A percentile compares a stretch with the other conserved stretches of the same genome.
Conservation (phyloP, 2,113 vertebrate species). For the Recurvirostra avosetta region DNA sequence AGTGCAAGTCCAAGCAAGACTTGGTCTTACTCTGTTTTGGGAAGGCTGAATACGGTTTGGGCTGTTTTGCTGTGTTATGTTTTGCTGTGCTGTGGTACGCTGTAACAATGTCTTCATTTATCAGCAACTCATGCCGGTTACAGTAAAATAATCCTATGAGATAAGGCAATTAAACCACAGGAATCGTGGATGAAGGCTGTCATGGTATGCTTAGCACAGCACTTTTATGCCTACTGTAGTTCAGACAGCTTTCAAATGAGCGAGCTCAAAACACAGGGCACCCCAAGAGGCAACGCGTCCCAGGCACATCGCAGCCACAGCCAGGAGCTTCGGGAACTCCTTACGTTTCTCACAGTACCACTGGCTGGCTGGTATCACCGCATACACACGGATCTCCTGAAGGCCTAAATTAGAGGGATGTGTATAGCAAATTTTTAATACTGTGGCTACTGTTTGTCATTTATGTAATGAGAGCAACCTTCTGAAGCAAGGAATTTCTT, state of each 20-base stretch:
- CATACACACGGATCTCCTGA: not conserved
- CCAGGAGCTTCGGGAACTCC: not conserved
- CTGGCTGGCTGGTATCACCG: not conserved
- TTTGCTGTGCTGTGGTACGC: not conserved
- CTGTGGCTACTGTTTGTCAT: not conserved
- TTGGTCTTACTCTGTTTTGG: not conserved
- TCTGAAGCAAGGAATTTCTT: not conserved
- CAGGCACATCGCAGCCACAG: fast-evolving
- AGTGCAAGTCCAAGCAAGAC: not conserved
- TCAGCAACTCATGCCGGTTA: not conserved
- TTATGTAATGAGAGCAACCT: not conserved
- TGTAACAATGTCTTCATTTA: not conserved
- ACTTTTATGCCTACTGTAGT: not conserved
- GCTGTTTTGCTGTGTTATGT: not conserved
- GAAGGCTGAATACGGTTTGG: not conserved
- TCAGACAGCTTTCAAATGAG: not conserved
- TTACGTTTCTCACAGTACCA: not conserved
- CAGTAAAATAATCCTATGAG: not conserved
- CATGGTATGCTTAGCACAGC: not conserved
- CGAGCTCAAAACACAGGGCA: not conserved
- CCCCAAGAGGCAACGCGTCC: not conserved
- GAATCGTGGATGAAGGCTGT: not conserved
- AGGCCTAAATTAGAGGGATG: not conserved
- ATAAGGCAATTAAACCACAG: not conserved
- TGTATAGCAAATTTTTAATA: not conserved